Evolutionary conservation across 1,140 invertebrate genomes (phyloP).

Genomic region (Hydropsyche tenuis): DNA sequence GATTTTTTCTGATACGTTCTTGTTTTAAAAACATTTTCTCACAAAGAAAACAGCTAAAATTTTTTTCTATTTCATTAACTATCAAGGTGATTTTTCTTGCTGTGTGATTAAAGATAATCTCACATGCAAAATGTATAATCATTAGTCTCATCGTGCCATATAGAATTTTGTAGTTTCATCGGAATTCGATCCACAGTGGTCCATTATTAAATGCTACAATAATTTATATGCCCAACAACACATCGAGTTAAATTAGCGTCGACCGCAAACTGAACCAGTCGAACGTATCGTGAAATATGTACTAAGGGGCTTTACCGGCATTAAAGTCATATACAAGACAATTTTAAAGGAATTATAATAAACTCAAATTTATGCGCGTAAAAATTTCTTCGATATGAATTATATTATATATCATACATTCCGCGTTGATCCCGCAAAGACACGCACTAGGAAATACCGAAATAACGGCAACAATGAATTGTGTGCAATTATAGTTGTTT

Average conservation of each 20-base stretch:
- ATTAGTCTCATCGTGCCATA: conserved; percentile 8
- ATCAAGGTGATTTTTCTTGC: not conserved
- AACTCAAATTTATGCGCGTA: not conserved
- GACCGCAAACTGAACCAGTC: not conserved
- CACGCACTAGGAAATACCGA: not conserved
- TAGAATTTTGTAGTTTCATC: not conserved
- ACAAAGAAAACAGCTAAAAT: no score
- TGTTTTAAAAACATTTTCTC: no score
- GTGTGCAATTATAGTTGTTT: not conserved
- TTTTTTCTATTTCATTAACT: no score
- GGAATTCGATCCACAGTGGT: not conserved
- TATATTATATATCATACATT: no score
- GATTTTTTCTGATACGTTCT: no score
- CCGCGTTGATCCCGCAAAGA: no score
- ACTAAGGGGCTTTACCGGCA: not conserved
- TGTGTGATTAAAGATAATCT: not conserved
- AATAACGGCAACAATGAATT: not conserved
- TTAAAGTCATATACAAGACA: conserved; percentile 6
- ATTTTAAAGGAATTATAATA: conserved; percentile 7
- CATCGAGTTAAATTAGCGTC: conserved; percentile 18
- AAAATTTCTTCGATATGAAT: not conserved
- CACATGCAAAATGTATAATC: not conserved
- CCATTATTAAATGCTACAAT: conserved; percentile 11
- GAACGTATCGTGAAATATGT: conserved; percentile 1
- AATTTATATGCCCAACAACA: conserved; percentile 9